Base-by-base conservation (phyloP, 2,888 invertebrate genomes). In the Drosophila dives region DNA sequence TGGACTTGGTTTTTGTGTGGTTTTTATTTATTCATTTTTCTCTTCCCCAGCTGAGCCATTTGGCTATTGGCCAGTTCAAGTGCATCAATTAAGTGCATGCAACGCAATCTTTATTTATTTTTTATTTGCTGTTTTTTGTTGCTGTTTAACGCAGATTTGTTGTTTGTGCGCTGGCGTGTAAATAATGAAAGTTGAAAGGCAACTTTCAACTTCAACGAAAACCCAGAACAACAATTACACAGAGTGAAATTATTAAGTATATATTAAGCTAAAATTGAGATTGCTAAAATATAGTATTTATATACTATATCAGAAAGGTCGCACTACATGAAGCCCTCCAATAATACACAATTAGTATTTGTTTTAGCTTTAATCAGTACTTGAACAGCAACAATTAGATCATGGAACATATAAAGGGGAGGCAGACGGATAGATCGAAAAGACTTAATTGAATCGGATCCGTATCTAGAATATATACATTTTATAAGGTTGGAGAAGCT, bases 51-150 rank as follows among this genome's bases (percentile, higher is more conserved):
- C 76, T 60, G 48, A 67, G 60, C 23, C n/a, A n/a, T 61, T 55
- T 76, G 77, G 32, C 61, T 45, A 64, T 71, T 77, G 81, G 78
- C 60, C 64, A 77, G 32, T 36, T 50, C 71, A 75, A 77, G 53
- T 64, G 62, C 63, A 76, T 36, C 86, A 89, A 87, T 90, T 85
- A 90, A 76, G 69, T 76, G 90, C 83, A 75, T 86, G 84, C 89
- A 80, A 74, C 54, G 40, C 65, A 62, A 49, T 48, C 45, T 53
- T 55, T 55, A 40, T 76, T 53, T 64, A 15, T 50, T 50, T 51
- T 49, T 34, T 36, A 29, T 26, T 17, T 33, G 7, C 45, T 50
- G 17, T n/a, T 51, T 50, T 38, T 51, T n/a, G 48, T 45, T 26
- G 12, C 64, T 49, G n/a, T 54, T 61, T 56, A 53, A 34, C 40